Base-by-base conservation (phyloP, 2,888 invertebrate species). In the Eupithecia subumbrata region DNA sequence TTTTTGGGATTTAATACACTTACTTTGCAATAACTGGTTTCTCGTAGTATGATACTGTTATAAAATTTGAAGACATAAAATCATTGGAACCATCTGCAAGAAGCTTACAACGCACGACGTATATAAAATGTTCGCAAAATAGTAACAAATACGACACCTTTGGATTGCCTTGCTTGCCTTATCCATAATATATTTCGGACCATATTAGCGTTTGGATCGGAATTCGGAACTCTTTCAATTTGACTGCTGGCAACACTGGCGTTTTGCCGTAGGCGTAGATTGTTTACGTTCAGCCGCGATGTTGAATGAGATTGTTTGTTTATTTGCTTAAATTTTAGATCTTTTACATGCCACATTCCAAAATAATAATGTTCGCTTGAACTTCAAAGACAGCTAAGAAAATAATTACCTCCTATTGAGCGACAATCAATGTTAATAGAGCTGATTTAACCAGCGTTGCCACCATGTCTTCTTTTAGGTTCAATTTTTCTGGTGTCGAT, bases 401-500 rank as follows among this genome's bases (percentile, higher is more conserved):
- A 52, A 52, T n/a, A 52, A 52, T n/a, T 52, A 52, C 40, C 40
- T 52, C n/a, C n/a, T 52, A 7, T 3, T 2, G n/a, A 52, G 11
- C n/a, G 52, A 48, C 52, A 56, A 11, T 22, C 52, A 9, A 52
- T 52, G n/a, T 48, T 52, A n/a, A 8, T 52, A n/a, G n/a, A 56
- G 22, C 52, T 11, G 52, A 56, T 64, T 30, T 30, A n/a, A n/a
- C 5, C 5, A 72, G 16, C n/a, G 40, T 11, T 70, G 37, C 11
- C 37, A 86, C 5, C 45, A 87, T 87, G 87, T 81, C 81, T 77
- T 82, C 84, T 69, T 92, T 93, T 83, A 88, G 84, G 77, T 93
- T 93, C 81, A 91, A 92, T 82, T 93, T 93, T 83, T 88, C 85
- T 52, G 87, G 86, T 56, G 79, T 82, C 43, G 79, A 82, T 3